Evolutionary conservation across 2,797 vertebrate genomes (phyloP).

Genomic region (Falco rusticolus): DNA sequence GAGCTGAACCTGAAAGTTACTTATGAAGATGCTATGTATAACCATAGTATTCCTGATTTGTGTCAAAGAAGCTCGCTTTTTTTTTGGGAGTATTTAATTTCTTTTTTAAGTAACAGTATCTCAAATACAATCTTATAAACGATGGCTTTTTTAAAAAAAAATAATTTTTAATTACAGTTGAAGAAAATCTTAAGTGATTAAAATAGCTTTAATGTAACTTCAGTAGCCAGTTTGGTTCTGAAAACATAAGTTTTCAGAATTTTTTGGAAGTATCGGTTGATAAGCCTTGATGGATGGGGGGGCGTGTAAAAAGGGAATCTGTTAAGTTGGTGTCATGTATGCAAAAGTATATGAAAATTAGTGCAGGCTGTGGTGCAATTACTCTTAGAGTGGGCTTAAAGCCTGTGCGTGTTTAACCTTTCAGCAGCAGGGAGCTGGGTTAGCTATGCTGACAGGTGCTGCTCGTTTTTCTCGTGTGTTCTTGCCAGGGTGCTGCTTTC

Average conservation of each 20-base stretch:
- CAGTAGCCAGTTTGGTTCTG: not conserved
- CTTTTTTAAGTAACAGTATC: not conserved
- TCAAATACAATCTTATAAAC: not conserved
- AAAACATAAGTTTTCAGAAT: fast-evolving
- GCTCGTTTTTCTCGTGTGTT: not conserved
- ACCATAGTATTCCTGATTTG: not conserved
- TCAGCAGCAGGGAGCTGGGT: not conserved
- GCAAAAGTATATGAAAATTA: not conserved
- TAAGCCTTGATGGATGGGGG: too few relatives aligned
- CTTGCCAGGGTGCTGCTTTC: not conserved
- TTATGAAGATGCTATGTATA: not conserved
- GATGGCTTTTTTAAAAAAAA: not conserved
- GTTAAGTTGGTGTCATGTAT: not conserved
- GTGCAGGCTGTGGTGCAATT: not conserved
- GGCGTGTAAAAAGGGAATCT: not conserved
- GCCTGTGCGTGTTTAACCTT: not conserved
- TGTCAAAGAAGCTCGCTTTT: not conserved
- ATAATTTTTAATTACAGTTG: not conserved
- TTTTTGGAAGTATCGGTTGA: not conserved
- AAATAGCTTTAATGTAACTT: not conserved
- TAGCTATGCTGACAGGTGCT: not conserved
- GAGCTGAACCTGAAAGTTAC: not conserved
- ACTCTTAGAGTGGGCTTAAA: not conserved
- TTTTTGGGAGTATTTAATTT: not conserved
- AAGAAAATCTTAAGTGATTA: not conserved